Conservation (phyloP, 2,797 vertebrate genomes). For the Danio albolineatus region DNA sequence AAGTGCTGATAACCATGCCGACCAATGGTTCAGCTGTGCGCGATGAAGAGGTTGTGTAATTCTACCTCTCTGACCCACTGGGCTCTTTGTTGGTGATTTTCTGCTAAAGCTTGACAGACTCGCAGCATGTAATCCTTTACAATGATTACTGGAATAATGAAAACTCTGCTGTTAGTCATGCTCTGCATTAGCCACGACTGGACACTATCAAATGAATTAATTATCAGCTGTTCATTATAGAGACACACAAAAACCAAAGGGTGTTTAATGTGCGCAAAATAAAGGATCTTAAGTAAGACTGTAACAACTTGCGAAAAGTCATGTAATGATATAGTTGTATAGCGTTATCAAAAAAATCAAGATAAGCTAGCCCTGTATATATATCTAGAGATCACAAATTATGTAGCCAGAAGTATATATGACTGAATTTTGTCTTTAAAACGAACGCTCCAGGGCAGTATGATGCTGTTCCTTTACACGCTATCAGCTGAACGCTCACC, state of each 20-base stretch:
- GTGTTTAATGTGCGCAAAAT: constrained; percentile 41
- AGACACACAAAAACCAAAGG: neutral
- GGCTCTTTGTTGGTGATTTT: constrained; percentile 40
- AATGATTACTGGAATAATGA: constrained; percentile 37
- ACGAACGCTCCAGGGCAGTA: too few relatives aligned
- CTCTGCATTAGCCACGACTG: constrained; percentile 28
- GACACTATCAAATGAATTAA: constrained; percentile 29
- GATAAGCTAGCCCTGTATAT: too few relatives aligned
- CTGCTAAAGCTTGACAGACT: constrained; percentile 21
- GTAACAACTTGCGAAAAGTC: neutral
- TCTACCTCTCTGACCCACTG: constrained; percentile 50
- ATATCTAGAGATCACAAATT: too few relatives aligned
- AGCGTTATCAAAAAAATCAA: too few relatives aligned
- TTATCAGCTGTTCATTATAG: constrained; percentile 11
- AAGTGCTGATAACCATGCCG: constrained; percentile 31
- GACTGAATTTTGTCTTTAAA: too few relatives aligned
- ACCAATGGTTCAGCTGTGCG: neutral
- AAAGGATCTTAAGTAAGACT: constrained; percentile 9
- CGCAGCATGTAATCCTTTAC: constrained; percentile 40
- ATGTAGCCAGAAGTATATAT: too few relatives aligned
- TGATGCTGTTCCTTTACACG: too few relatives aligned
- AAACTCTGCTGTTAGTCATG: constrained; percentile 45
- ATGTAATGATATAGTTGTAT: neutral
- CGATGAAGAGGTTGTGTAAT: constrained; percentile 26
- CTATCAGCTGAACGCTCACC: too few relatives aligned